Base-by-base conservation (phyloP, 1,140 invertebrate species). In the Drosophila simulans region DNA sequence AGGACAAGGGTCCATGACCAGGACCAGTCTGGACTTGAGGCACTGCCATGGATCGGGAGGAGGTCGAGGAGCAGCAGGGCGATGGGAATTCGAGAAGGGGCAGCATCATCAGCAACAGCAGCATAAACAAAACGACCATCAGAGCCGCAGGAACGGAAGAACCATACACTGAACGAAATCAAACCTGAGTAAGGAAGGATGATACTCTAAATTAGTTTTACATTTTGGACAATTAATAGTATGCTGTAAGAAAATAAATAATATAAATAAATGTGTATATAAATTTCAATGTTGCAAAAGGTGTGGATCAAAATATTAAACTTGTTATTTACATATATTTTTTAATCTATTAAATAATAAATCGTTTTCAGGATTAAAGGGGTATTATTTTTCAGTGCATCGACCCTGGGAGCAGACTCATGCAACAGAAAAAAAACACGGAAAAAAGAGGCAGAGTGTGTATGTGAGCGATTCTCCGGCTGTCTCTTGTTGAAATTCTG, bases 351-450 rank as follows among this genome's bases (percentile, higher is more conserved):
- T 22, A 31, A 31, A 31, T 31, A 8, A 31, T 31, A 31, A 31
- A 31, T 31, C 7, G 31, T 10, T 31, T 8, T 31, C 22, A 12
- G 5, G 13, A 37, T 27, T 3, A 11, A 7, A 20, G 10, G 20
- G n/a, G 27, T 17, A 2, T 25, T 64, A 0, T 43, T 27, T 68
- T 52, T n/a, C 72, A 59, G 48, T 65, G 49, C 22, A 57, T 37
- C 70, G 82, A 88, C 88, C 82, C 82, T 90, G 88, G 79, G 72
- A 90, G 81, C 85, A 83, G 66, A 79, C 78, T 76, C 56, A 70
- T 79, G 81, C 85, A 82, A 22, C 20, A 22, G 0, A 77, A 77
- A 49, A 56, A 70, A 70, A 70, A 37, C 22, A 31, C 3, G 22
- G 57, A 46, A 78, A 70, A 66, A 40, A 49, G 43, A 43, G 31